Conservation (phyloP, 1,140 invertebrate genomes). For the Parapsyche elsis region DNA sequence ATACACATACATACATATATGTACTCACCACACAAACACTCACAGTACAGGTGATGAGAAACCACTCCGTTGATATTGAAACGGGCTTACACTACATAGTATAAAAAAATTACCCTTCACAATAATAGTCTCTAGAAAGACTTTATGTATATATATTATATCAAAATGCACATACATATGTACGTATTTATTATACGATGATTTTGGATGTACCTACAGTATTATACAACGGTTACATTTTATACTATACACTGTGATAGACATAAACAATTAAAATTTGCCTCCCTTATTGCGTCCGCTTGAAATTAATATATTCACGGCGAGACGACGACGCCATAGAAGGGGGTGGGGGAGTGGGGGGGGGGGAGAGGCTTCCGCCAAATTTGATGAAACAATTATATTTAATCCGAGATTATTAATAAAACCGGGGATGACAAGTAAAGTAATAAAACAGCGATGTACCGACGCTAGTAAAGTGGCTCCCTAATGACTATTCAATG, state of each 20-base stretch:
- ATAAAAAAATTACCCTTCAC: no score
- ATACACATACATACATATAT: no score
- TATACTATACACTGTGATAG: not conserved
- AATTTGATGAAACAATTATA: constrained; percentile 47
- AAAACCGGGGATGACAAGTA: constrained; percentile 43
- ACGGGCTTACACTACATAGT: no score
- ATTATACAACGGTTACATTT: not conserved
- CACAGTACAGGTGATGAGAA: no score
- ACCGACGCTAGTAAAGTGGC: constrained; percentile 39
- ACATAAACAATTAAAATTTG: constrained; percentile 9
- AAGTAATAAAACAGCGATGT: constrained; percentile 40
- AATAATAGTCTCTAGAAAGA: no score
- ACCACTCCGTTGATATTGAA: no score
- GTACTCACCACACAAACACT: no score
- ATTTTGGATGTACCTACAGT: no score
- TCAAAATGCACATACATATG: no score
- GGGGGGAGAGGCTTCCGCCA: constrained; percentile 16
- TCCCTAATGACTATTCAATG: constrained; percentile 48
- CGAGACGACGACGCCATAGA: not conserved
- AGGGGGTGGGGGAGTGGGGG: not conserved
- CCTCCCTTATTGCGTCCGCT: constrained; percentile 6
- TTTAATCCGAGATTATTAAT: constrained; percentile 48
- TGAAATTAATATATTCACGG: constrained; percentile 37
- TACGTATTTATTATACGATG: no score
- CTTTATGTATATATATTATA: no score